Conservation (phyloP, 2,113 vertebrate genomes). For the Brachyhypopomus occidentalis region DNA sequence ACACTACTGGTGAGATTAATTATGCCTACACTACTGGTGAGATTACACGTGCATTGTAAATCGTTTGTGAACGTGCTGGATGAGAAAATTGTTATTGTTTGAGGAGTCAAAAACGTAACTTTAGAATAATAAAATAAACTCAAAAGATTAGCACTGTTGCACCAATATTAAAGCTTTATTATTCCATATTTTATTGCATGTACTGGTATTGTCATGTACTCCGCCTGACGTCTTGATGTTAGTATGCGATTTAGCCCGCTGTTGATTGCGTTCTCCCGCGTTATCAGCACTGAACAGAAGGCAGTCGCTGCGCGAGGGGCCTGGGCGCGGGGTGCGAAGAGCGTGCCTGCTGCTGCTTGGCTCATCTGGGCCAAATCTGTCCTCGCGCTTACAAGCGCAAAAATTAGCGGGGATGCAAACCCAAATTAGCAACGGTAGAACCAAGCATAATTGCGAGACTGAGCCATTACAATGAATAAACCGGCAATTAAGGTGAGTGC, state of each 20-base stretch:
- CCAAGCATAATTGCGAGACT: conserved; percentile 40
- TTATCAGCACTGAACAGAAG: conserved; percentile 73
- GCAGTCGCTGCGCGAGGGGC: conserved; percentile 49
- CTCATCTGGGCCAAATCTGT: conserved; percentile 49
- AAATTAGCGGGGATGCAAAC: conserved; percentile 44
- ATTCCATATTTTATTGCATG: conserved; percentile 36
- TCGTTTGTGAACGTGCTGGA: conserved; percentile 19
- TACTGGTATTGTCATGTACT: too few relatives aligned
- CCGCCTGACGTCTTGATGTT: conserved; percentile 60
- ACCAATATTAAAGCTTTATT: conserved; percentile 65
- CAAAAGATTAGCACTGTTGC: conserved; percentile 69
- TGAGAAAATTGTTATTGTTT: conserved; percentile 57
- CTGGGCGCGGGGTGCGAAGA: conserved; percentile 50
- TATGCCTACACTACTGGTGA: too few relatives aligned
- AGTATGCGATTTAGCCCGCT: conserved; percentile 62
- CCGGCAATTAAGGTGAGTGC: conserved; percentile 64
- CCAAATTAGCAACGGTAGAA: conserved; percentile 55
- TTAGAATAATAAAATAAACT: conserved; percentile 67
- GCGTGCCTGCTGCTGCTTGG: conserved; percentile 50
- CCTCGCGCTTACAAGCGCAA: conserved; percentile 36
- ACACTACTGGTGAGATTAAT: too few relatives aligned
- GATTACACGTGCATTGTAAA: not conserved
- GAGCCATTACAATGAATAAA: conserved; percentile 55
- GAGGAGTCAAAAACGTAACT: conserved; percentile 69
- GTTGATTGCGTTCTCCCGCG: conserved; percentile 39